Percentiles rank a stretch among this genome's conserved stretches.
Evolutionary conservation across 2,797 vertebrate genomes (phyloP).

Genomic region (Scolopax rusticola): DNA sequence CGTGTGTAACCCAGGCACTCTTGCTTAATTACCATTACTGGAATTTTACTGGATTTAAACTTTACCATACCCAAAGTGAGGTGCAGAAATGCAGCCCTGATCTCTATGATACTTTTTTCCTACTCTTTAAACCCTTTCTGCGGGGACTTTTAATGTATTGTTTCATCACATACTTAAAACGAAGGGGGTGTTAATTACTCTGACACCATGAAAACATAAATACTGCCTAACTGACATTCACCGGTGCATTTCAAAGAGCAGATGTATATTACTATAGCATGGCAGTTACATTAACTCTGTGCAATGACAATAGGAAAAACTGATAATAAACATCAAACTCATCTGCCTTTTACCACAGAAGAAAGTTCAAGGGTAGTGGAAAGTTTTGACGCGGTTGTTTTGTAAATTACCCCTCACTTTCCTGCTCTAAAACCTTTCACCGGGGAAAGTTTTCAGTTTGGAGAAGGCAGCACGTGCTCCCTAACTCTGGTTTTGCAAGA

Average conservation of each 20-base stretch:
- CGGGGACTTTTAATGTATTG: not conserved
- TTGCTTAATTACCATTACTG: not conserved
- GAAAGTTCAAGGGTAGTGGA: slow-evolving; percentile 29
- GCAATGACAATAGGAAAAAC: slow-evolving; percentile 34
- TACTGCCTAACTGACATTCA: slow-evolving; percentile 8
- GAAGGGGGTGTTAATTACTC: not conserved
- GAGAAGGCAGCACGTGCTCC: not conserved
- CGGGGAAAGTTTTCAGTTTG: slow-evolving; percentile 11
- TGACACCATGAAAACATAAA: not conserved
- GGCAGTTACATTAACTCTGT: slow-evolving; percentile 7
- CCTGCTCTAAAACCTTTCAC: slow-evolving; percentile 2
- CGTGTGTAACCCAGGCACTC: fast-evolving
- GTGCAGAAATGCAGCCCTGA: not conserved
- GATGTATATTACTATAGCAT: not conserved
- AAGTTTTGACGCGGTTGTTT: slow-evolving; percentile 41
- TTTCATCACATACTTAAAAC: not conserved
- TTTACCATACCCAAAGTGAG: not conserved
- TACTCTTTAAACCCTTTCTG: not conserved
- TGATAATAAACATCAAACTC: slow-evolving; percentile 52
- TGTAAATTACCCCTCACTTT: not conserved
- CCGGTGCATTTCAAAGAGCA: slow-evolving; percentile 50
- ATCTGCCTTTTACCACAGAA: slow-evolving; percentile 45
- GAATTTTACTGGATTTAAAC: not conserved
- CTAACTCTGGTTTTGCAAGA: not conserved
- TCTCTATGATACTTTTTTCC: not conserved